Evolutionary conservation across 2,888 invertebrate species (phyloP).

Genomic region (Bombylius discolor): DNA sequence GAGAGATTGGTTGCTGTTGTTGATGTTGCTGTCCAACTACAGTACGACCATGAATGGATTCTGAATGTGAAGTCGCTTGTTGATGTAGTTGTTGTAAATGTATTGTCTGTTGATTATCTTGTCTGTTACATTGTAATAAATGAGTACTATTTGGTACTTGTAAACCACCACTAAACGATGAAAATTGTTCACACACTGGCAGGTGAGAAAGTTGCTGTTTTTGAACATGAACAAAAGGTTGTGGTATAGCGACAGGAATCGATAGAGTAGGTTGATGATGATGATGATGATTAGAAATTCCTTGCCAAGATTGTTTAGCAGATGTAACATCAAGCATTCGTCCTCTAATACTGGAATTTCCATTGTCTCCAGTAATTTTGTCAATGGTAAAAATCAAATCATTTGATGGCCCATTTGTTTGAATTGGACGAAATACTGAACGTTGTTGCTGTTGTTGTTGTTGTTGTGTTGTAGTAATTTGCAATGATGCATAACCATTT

Average conservation of each 20-base stretch:
- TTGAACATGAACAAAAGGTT: conserved; percentile 9
- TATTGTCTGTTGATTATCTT: neutral
- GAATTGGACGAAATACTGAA: conserved; percentile 3
- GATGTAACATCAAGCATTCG: neutral
- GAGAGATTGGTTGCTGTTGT: conserved; percentile 3
- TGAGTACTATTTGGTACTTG: neutral
- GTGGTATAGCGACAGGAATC: conserved; percentile 22
- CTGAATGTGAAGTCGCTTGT: conserved; percentile 4
- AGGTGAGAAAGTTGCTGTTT: neutral
- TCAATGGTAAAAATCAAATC: conserved; percentile 3
- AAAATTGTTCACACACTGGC: neutral
- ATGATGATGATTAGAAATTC: conserved; percentile 8
- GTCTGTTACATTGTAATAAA: neutral
- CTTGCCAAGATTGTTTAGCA: conserved; percentile 3
- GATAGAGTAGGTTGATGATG: conserved; percentile 17
- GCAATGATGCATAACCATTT: neutral
- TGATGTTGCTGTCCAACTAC: conserved; percentile 10
- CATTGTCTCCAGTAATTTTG: conserved; percentile 3
- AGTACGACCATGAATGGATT: neutral
- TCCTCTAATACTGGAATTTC: conserved; percentile 5
- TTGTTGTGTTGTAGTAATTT: conserved; percentile 1
- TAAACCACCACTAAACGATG: neutral
- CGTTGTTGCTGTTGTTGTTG: conserved; percentile 10
- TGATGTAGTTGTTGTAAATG: conserved; percentile 3
- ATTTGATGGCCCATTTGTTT: neutral